phyloP scores from a whole-genome alignment of 2,113 vertebrate genomes.

The Gavialis gangeticus region DNA sequence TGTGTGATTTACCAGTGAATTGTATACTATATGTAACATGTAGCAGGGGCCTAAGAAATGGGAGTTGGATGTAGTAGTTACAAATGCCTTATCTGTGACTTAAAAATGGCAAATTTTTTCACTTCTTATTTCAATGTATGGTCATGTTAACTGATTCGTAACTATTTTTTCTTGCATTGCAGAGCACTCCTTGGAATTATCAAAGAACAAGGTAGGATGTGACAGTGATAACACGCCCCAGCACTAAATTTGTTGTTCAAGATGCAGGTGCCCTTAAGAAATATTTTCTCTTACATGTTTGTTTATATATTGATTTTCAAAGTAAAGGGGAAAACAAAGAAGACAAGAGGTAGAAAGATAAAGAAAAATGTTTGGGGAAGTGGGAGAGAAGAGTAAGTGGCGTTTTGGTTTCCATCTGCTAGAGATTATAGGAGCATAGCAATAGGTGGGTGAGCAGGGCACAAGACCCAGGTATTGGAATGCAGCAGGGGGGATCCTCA shows the following conservation, averaged over 20 bases:
- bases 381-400: neutral
- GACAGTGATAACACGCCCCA: neutral
- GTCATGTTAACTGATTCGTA: neutral
- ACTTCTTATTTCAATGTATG: too few relatives aligned
- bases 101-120: neutral
- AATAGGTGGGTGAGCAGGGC: neutral
- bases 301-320: too few relatives aligned
- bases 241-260: neutral
- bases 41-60: too few relatives aligned
- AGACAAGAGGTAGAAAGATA: neutral
- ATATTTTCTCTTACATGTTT: fast-evolving
- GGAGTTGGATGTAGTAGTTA: neutral
- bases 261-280: neutral
- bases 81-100: neutral
- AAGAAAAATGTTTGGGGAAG: neutral
- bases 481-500: neutral
- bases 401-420: neutral
- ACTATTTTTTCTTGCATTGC: conserved; percentile 57
- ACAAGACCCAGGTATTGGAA: neutral
- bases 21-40: too few relatives aligned
- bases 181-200: conserved; percentile 91
- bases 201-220: conserved; percentile 91
- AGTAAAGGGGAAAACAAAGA: too few relatives aligned
- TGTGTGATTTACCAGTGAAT: too few relatives aligned
- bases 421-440: neutral